phyloP scores from a whole-genome alignment of 2,113 vertebrate genomes.

The Terrapene triunguis region DNA sequence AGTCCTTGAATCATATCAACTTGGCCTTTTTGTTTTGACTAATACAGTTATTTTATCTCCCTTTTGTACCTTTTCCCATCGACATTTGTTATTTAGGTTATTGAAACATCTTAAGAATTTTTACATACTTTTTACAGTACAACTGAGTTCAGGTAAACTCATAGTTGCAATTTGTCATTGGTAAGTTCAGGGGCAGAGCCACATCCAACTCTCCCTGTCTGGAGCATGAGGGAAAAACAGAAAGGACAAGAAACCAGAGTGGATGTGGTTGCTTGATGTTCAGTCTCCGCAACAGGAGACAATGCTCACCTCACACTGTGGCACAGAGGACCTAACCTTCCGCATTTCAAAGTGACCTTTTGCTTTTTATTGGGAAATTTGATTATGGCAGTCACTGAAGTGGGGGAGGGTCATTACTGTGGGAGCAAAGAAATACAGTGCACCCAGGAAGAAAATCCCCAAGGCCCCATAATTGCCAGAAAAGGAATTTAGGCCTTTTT shows the following conservation, averaged over 20 bases:
- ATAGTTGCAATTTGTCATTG: background rate
- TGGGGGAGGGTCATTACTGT: background rate
- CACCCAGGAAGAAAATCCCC: too few relatives aligned
- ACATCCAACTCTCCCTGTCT: background rate
- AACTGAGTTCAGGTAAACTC: too few relatives aligned
- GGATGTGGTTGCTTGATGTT: too few relatives aligned
- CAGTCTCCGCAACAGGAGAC: too few relatives aligned
- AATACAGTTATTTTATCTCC: too few relatives aligned
- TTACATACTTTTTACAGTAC: too few relatives aligned
- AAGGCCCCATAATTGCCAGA: too few relatives aligned
- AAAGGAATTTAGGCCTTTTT: background rate
- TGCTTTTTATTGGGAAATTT: background rate
- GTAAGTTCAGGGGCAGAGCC: background rate
- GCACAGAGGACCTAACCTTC: background rate
- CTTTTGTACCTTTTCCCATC: too few relatives aligned
- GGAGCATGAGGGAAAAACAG: background rate
- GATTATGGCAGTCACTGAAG: background rate
- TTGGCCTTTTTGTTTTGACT: too few relatives aligned
- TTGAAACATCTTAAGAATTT: too few relatives aligned
- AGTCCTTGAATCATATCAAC: too few relatives aligned
- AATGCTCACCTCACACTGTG: background rate
- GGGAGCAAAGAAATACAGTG: background rate
- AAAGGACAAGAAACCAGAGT: background rate
- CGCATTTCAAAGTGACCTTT: background rate
- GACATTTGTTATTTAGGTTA: too few relatives aligned